A percentile compares a stretch with the other conserved stretches of the same genome.
phyloP scores from a whole-genome alignment of 92 coral and sea anemone genomes.

The Parazoanthus atlanticus region DNA sequence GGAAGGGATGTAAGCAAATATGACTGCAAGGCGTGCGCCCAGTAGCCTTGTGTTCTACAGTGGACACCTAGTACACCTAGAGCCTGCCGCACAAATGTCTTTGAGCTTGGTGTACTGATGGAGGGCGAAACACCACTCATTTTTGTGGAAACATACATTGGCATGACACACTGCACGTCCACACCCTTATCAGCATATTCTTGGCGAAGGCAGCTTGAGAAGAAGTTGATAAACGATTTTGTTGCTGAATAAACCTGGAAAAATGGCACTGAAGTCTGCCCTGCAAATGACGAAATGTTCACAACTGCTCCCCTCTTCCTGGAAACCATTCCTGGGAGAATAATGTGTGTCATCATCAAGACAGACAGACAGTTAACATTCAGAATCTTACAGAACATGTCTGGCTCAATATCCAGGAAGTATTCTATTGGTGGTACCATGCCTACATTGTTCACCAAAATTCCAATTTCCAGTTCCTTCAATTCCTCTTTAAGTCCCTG shows the following conservation, averaged over 20 bases:
- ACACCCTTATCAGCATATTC: background rate
- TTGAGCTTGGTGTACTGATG: constrained; percentile 54
- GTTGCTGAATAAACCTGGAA: constrained; percentile 66
- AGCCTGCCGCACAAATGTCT: constrained; percentile 64
- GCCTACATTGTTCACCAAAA: constrained; percentile 82
- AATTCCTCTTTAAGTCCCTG: constrained; percentile 69
- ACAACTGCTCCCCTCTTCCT: constrained; percentile 76
- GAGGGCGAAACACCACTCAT: constrained; percentile 60
- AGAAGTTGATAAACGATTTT: constrained; percentile 56
- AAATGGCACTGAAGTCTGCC: constrained; percentile 59
- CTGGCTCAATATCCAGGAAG: constrained; percentile 66
- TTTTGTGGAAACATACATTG: constrained; percentile 76
- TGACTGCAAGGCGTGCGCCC: constrained; percentile 80
- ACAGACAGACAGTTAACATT: constrained; percentile 15
- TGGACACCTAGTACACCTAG: constrained; percentile 73
- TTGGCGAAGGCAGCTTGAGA: too few species aligned
- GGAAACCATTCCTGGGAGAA: constrained; percentile 78
- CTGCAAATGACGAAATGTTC: constrained; percentile 75
- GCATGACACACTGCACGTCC: constrained; percentile 75
- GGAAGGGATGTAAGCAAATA: constrained; percentile 54
- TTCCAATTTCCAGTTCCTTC: constrained; percentile 84
- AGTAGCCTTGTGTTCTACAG: constrained; percentile 72
- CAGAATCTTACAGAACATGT: constrained; percentile 64
- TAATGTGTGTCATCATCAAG: constrained; percentile 75
- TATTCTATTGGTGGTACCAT: constrained; percentile 69